Percentiles rank a stretch among this genome's conserved stretches.
These are phyloP conservation scores for Sylvia borin DNA, from an alignment of 2,797 vertebrate genomes.

Conservation along the genomic window DNA sequence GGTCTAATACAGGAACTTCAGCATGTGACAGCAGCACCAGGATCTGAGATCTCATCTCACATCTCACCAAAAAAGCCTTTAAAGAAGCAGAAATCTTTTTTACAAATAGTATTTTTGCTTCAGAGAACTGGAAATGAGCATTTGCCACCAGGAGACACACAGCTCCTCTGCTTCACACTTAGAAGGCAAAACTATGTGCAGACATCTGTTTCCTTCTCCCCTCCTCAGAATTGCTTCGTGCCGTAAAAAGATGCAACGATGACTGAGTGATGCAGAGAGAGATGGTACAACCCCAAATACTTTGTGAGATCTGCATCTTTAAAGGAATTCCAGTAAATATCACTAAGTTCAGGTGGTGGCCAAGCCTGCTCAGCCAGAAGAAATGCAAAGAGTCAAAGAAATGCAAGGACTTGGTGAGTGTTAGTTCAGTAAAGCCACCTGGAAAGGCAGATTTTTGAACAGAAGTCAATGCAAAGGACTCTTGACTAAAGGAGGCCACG, in stretches of 20 bases:
- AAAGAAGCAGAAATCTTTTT: background rate
- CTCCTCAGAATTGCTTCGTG: background rate
- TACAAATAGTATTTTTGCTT: background rate
- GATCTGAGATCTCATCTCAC: background rate
- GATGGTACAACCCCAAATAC: background rate
- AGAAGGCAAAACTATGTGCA: background rate
- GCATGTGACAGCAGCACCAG: rapidly evolving
- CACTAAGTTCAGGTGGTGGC: background rate
- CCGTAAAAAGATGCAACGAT: background rate
- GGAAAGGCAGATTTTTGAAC: background rate
- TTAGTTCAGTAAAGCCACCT: background rate
- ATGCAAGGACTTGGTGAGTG: background rate
- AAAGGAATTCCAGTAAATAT: background rate
- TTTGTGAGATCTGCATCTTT: background rate
- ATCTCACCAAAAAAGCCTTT: background rate
- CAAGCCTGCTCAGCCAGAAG: background rate
- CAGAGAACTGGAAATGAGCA: background rate
- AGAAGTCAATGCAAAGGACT: background rate
- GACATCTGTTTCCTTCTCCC: background rate
- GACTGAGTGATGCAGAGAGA: background rate
- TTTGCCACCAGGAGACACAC: background rate
- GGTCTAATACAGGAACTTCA: background rate
- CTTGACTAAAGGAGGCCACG: background rate
- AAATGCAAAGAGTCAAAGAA: background rate
- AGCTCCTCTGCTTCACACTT: background rate